These are phyloP conservation scores for Netelia melanura DNA, from an alignment of 2,888 invertebrate species.

Conservation along the genomic window DNA sequence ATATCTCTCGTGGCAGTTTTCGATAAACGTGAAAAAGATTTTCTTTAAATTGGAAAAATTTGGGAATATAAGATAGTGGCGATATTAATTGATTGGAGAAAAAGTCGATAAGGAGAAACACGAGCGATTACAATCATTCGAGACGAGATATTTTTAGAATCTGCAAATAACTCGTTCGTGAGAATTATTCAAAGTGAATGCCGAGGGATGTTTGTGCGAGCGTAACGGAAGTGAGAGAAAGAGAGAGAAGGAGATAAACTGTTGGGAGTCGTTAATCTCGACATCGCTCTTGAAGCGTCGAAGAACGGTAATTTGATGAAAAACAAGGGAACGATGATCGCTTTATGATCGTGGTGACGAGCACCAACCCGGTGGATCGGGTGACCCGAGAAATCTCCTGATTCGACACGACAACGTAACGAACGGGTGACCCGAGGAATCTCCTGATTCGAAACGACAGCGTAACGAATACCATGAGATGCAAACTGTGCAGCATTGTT, in stretches of 20 bases:
- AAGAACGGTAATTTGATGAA: constrained; percentile 55
- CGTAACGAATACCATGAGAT: constrained; percentile 14
- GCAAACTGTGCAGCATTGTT: constrained; percentile 26
- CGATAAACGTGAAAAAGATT: not conserved
- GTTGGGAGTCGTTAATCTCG: constrained; percentile 24
- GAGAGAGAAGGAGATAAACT: not conserved
- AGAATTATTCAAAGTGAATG: constrained; percentile 20
- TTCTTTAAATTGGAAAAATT: not conserved
- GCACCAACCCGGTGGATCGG: constrained; percentile 19
- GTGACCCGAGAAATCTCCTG: constrained; percentile 13
- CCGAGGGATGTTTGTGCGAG: constrained; percentile 44
- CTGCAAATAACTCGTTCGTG: not conserved
- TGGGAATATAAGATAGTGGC: not conserved
- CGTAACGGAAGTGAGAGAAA: constrained; percentile 42
- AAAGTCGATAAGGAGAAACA: not conserved
- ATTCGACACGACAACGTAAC: not conserved
- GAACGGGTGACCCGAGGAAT: not conserved
- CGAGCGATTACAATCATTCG: not conserved
- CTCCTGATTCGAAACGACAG: no score
- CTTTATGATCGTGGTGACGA: constrained; percentile 35
- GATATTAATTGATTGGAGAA: not conserved
- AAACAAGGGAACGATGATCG: constrained; percentile 39
- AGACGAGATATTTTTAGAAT: not conserved
- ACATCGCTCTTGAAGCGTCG: constrained; percentile 32
- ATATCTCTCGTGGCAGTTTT: constrained; percentile 1